Evolutionary conservation across 2,113 vertebrate genomes (phyloP).

Genomic region (Melanerpes aurifrons): DNA sequence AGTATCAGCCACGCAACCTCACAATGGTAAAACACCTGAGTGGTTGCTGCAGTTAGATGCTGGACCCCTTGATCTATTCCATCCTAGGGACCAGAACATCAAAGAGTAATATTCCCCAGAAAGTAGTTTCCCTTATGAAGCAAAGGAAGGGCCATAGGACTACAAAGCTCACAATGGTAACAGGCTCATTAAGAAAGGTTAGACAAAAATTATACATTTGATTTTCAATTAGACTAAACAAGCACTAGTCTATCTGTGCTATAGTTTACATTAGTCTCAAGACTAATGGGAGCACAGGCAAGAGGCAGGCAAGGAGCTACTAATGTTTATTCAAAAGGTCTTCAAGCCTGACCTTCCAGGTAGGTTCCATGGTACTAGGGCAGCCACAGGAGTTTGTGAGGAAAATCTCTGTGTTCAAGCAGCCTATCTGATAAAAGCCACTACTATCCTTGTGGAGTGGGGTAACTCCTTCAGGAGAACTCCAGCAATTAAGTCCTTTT

Average conservation of each 20-base stretch:
- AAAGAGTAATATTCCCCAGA: neutral
- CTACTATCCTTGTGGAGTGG: neutral
- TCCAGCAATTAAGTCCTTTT: neutral
- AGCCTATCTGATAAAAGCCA: neutral
- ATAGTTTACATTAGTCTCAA: neutral
- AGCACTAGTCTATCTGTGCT: neutral
- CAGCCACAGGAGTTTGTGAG: neutral
- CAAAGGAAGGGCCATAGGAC: neutral
- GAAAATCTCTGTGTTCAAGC: neutral
- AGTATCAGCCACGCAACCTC: neutral
- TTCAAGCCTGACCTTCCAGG: neutral
- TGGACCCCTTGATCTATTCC: neutral
- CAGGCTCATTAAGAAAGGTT: neutral
- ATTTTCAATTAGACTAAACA: neutral
- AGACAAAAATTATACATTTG: neutral
- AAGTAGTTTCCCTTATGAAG: neutral
- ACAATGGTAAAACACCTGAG: neutral
- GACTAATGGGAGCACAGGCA: neutral
- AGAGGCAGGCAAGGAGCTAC: neutral
- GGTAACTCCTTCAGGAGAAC: neutral
- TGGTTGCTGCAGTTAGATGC: neutral
- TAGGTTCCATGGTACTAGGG: neutral
- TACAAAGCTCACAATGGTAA: neutral
- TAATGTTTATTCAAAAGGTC: neutral
- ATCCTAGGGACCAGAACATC: neutral